These are phyloP conservation scores for Myotis davidii DNA, from an alignment of 2,113 vertebrate genomes.

Conservation along the genomic window DNA sequence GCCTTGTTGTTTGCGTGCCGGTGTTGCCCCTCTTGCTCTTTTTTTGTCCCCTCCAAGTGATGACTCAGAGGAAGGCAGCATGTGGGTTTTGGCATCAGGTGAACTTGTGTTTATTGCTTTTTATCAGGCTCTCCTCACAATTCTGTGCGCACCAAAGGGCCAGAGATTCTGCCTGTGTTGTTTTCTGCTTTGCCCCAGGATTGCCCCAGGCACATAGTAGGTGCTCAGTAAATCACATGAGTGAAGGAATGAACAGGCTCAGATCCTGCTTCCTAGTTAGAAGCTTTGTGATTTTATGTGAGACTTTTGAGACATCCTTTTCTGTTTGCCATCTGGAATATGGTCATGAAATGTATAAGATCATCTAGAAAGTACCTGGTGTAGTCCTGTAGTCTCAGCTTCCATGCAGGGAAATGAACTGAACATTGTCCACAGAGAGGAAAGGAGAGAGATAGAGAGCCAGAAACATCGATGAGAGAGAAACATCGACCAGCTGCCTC, in stretches of 20 bases:
- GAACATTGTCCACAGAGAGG: neutral
- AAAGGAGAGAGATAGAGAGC: no score
- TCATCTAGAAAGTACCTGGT: neutral
- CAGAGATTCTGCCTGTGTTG: neutral
- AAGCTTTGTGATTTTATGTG: neutral
- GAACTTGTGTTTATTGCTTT: neutral
- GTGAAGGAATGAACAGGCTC: neutral
- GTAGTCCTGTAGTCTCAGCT: neutral
- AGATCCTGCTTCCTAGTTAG: neutral
- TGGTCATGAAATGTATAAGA: neutral
- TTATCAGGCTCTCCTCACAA: neutral
- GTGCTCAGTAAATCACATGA: neutral
- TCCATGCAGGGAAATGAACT: neutral
- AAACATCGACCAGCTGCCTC: no score
- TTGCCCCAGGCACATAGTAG: neutral
- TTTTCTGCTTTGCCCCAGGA: neutral
- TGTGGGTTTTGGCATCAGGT: neutral
- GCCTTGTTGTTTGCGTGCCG: neutral
- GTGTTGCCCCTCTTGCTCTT: neutral
- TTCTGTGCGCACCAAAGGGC: neutral
- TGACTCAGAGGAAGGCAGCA: neutral
- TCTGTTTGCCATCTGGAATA: neutral
- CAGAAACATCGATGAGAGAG: no score
- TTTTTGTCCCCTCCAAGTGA: neutral
- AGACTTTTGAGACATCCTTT: neutral